phyloP scores from a whole-genome alignment of 2,888 invertebrate species.

The Callinectes sapidus region DNA sequence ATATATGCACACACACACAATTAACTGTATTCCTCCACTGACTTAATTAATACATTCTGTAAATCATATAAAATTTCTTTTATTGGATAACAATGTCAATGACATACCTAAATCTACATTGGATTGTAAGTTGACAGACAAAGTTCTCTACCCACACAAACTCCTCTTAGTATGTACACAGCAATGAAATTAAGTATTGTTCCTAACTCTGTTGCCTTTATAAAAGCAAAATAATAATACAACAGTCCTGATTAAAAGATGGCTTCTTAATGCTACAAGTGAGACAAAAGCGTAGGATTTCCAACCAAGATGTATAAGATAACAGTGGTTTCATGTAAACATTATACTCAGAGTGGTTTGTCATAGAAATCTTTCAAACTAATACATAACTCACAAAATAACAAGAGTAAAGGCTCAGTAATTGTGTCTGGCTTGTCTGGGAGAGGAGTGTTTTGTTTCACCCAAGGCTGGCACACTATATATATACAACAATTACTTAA shows the following conservation, averaged over 20 bases:
- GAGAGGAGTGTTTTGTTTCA: constrained; percentile 7
- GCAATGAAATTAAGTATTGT: constrained; percentile 1
- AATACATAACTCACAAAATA: not conserved
- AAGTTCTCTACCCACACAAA: constrained; percentile 28
- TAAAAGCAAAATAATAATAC: not conserved
- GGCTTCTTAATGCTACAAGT: not conserved
- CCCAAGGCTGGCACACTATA: constrained; percentile 6
- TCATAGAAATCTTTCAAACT: not conserved
- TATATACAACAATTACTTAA: constrained; percentile 3
- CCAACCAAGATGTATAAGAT: not conserved
- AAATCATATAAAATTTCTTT: constrained; percentile 45
- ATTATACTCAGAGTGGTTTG: not conserved
- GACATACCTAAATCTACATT: not conserved
- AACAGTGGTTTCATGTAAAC: not conserved
- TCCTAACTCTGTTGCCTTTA: not conserved
- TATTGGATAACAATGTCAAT: constrained; percentile 21
- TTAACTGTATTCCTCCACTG: constrained; percentile 17
- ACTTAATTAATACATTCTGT: constrained; percentile 31
- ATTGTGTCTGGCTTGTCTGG: not conserved
- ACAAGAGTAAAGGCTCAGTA: not conserved
- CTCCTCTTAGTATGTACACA: constrained; percentile 22
- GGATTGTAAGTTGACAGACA: not conserved
- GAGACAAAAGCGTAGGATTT: not conserved
- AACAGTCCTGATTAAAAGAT: not conserved
- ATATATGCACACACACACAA: too few species aligned